These are phyloP conservation scores for Lydus trimaculatus DNA, from an alignment of 2,888 invertebrate species.

Conservation along the genomic window DNA sequence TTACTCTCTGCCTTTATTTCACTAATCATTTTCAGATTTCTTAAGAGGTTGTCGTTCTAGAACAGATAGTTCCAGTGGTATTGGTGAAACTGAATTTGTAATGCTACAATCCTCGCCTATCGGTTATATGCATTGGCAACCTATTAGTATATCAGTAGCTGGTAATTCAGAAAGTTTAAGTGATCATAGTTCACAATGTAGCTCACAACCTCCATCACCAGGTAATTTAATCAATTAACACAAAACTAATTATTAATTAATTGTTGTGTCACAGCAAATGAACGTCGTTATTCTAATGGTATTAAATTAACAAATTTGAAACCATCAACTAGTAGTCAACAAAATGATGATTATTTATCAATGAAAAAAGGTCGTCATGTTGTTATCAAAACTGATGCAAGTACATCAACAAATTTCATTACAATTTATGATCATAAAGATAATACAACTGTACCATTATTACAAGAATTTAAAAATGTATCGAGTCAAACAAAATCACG, in stretches of 20 bases:
- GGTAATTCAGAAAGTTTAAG: slow-evolving; percentile 59
- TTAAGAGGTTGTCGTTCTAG: slow-evolving; percentile 51
- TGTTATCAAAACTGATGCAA: slow-evolving; percentile 49
- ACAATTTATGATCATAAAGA: slow-evolving; percentile 43
- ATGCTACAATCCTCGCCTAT: slow-evolving; percentile 64
- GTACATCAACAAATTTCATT: slow-evolving; percentile 37
- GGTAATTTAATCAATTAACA: slow-evolving; percentile 38
- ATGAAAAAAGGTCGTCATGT: slow-evolving; percentile 51
- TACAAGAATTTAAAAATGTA: slow-evolving; percentile 42
- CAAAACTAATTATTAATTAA: slow-evolving; percentile 2
- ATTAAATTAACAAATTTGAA: slow-evolving; percentile 44
- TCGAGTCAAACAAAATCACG: slow-evolving; percentile 42
- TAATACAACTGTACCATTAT: slow-evolving; percentile 37
- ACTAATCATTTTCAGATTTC: slow-evolving; percentile 27
- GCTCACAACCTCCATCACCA: slow-evolving; percentile 55
- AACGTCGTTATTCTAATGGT: slow-evolving; percentile 46
- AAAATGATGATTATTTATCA: slow-evolving; percentile 29
- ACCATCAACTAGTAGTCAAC: slow-evolving; percentile 13
- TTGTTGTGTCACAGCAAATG: slow-evolving; percentile 42
- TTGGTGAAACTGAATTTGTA: slow-evolving; percentile 64
- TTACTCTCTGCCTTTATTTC: slow-evolving; percentile 31
- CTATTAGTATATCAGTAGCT: slow-evolving; percentile 56
- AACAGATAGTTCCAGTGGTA: slow-evolving; percentile 56
- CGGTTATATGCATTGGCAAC: slow-evolving; percentile 62
- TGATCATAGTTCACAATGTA: slow-evolving; percentile 59